A percentile compares a stretch with the other conserved stretches of the same genome.
Evolutionary conservation across 2,888 invertebrate species (phyloP).

Genomic region (Caenorhabditis uteleia): DNA sequence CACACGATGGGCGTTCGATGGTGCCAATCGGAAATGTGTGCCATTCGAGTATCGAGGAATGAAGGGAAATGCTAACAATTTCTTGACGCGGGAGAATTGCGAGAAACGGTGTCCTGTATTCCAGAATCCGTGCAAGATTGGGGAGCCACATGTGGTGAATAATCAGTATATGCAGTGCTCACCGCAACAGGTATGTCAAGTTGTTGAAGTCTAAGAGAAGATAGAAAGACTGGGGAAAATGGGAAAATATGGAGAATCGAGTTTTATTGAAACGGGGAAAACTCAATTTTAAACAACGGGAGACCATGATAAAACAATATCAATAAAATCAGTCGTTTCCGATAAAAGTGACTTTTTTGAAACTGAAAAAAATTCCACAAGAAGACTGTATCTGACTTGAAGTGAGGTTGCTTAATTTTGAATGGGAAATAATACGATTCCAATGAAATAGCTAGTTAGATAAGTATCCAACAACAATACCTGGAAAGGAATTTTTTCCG

Average conservation of each 20-base stretch:
- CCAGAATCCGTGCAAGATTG: conserved; percentile 62
- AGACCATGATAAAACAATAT: background rate
- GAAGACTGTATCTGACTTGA: too few species aligned
- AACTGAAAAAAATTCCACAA: too few species aligned
- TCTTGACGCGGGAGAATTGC: conserved; percentile 53
- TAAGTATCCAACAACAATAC: too few species aligned
- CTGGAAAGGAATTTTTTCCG: too few species aligned
- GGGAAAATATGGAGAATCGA: too few species aligned
- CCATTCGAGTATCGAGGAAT: conserved; percentile 57
- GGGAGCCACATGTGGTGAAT: conserved; percentile 50
- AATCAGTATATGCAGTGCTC: conserved; percentile 48
- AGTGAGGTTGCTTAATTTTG: too few species aligned
- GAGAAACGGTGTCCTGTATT: conserved; percentile 58
- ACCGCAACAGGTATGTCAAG: conserved; percentile 44
- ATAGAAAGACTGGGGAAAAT: background rate
- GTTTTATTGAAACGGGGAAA: background rate
- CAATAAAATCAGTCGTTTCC: too few species aligned
- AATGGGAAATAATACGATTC: too few species aligned
- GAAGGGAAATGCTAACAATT: conserved; percentile 63
- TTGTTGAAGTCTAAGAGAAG: too few species aligned
- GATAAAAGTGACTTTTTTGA: too few species aligned
- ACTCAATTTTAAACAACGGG: background rate
- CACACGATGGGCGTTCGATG: conserved; percentile 62
- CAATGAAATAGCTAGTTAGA: too few species aligned
- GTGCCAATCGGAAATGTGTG: conserved; percentile 44